Evolutionary conservation across 2,797 vertebrate species (phyloP).

Genomic region (Sebastes flavidus): DNA sequence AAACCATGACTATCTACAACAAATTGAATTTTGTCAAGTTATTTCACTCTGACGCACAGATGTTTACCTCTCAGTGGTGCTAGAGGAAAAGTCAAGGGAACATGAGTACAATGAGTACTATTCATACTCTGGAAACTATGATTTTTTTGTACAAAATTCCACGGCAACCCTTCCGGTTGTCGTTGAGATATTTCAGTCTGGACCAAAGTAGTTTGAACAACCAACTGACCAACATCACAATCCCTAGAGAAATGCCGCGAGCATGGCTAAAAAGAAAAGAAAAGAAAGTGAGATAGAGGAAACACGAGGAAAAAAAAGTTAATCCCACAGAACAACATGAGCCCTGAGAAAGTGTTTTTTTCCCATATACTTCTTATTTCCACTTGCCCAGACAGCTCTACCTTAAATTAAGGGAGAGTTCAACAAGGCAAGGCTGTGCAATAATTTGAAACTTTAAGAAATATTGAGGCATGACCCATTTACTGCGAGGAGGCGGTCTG

Average conservation of each 20-base stretch:
- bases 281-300: neutral
- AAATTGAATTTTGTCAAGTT: neutral
- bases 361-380: slow-evolving; percentile 24
- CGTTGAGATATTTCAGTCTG: neutral
- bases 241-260: neutral
- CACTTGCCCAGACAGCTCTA: slow-evolving; percentile 37
- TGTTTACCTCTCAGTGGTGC: neutral
- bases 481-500: slow-evolving; percentile 47
- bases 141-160: neutral
- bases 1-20: neutral
- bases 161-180: neutral
- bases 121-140: neutral
- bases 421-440: slow-evolving; percentile 70
- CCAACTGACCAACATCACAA: neutral
- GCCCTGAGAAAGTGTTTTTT: slow-evolving; percentile 9
- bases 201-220: neutral
- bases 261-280: neutral
- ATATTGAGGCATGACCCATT: slow-evolving; percentile 74
- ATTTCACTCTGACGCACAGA: neutral
- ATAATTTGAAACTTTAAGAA: slow-evolving; percentile 77
- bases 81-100: neutral
- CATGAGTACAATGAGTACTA: neutral
- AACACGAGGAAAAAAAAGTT: slow-evolving; percentile 6
- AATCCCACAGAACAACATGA: slow-evolving; percentile 35
- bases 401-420: slow-evolving; percentile 64